Base-by-base conservation (phyloP, 2,113 vertebrate genomes). In the human region DNA sequence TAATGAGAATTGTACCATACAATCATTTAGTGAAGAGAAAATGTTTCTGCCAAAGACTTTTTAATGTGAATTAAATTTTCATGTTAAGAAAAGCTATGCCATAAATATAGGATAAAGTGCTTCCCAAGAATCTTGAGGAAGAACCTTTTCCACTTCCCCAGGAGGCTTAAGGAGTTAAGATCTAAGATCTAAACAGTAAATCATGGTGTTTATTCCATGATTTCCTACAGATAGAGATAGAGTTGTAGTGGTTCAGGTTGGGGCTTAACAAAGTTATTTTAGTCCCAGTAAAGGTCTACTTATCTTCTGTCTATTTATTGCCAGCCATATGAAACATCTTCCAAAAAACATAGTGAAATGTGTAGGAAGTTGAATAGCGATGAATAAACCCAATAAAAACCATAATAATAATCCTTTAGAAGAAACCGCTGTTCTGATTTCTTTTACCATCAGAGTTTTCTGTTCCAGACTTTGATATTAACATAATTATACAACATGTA, bases 11-110 rank as follows among this genome's bases (percentile, higher is more conserved):
- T 81, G 2, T 81, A 82, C 27, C 38, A 43, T 59, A 64, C 59
- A 43, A 57, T 90, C 50, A 61, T 27, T 87, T 82, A 35, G 43
- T 25, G 52, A 50, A 61, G 43, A 82, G 50, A 32, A 72, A 90
- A 55, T 9, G 11, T 81, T 96, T 96, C 73, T 32, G 18, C 85
- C 18, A 27, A 75, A 96, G 81, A 86, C 89, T 70, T 80, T 94
- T 80, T 81, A 94, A 80, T 35, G 55, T 10, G 89, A 94, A 81
- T 27, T 76, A 61, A 82, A 97, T 96, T 90, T 25, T 82, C 82
- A 78, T 25, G 57, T 66, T 93, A 81, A 81, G 75, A 61, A 86
- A 97, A 95, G 32, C 50, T 87, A 25, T 96, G 25, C 18, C 8
- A 40, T 64, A 82, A 35, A 61, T 57, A 38, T 35, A 96, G 55